phyloP scores from a whole-genome alignment of 2,113 vertebrate genomes.

The Sebastes schlegelii region DNA sequence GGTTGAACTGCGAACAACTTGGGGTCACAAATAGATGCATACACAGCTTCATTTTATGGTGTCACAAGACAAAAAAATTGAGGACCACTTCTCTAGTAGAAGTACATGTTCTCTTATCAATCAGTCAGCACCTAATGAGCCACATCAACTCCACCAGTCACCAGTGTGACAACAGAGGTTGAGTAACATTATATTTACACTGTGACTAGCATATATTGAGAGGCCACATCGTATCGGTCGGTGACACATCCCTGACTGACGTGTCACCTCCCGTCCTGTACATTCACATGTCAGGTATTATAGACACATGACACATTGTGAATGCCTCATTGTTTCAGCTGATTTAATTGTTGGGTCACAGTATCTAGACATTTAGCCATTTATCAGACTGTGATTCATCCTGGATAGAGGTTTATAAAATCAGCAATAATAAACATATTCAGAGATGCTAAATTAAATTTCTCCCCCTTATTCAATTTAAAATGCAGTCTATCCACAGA shows the following conservation, averaged over 20 bases:
- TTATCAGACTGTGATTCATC: neutral
- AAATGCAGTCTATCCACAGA: neutral
- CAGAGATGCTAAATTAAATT: neutral
- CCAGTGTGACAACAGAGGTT: neutral
- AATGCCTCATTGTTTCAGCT: slow-evolving; percentile 3
- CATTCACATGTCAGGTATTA: slow-evolving; percentile 9
- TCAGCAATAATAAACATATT: neutral
- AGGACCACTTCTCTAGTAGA: neutral
- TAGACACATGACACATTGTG: neutral
- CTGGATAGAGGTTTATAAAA: neutral
- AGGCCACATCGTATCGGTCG: neutral
- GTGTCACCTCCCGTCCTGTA: neutral
- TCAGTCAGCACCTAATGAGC: neutral
- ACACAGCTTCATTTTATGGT: neutral
- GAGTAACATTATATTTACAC: slow-evolving; percentile 11
- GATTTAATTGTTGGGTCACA: neutral
- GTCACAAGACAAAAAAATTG: neutral
- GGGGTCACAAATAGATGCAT: neutral
- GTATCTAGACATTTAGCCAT: neutral
- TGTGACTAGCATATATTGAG: neutral
- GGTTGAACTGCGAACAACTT: neutral
- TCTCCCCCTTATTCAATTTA: neutral
- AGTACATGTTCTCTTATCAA: neutral
- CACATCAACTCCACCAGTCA: neutral
- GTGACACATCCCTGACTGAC: neutral